Evolutionary conservation across 2,888 invertebrate genomes (phyloP), one percentile per base, ranked within the genome.

Genomic region (Tuta absoluta): DNA sequence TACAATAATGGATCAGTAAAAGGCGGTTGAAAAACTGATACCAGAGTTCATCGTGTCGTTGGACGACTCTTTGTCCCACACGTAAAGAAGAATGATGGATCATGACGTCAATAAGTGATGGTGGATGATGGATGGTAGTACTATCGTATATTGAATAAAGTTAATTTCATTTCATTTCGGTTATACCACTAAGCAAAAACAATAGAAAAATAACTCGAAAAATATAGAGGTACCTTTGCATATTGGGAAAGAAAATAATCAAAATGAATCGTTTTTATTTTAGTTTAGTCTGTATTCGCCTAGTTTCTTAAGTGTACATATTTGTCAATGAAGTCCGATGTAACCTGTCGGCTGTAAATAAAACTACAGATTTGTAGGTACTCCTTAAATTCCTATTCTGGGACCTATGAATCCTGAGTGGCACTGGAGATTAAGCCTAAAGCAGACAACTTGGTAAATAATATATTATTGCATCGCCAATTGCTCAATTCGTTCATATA

Each of bases 271-370:
- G 19, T 14, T 21, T 24, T 33, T 38, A 58, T 24, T 45, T 37
- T 63, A 66, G 17, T 23, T 64, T 67, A 67, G 49, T 63, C 45
- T 65, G 51, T 41, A 65, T 33, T 51, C 48, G n/a, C 8, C 56
- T 65, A 65, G 65, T 24, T 17, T 57, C 48, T 80, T 79, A 69
- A 69, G 76, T 86, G 82, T 84, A 82, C 71, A 85, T 82, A 53
- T 17, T 45, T 19, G 80, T 77, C 71, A 72, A 76, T 65, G 72
- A 81, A 84, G 85, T 86, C 87, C 82, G 74, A 82, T 83, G 89
- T 89, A 89, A 64, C 66, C 64, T 64, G 83, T 79, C 81, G 79
- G 75, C 23, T 71, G 79, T 79, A 77, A 74, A 77, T 77, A 77
- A 70, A 68, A 66, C 5, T 33, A 37, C 33, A 24, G 37, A 53